Percentiles rank a stretch among this genome's conserved stretches.
Conservation (phyloP, 2,888 invertebrate species). For the Plagiodera versicolora region DNA sequence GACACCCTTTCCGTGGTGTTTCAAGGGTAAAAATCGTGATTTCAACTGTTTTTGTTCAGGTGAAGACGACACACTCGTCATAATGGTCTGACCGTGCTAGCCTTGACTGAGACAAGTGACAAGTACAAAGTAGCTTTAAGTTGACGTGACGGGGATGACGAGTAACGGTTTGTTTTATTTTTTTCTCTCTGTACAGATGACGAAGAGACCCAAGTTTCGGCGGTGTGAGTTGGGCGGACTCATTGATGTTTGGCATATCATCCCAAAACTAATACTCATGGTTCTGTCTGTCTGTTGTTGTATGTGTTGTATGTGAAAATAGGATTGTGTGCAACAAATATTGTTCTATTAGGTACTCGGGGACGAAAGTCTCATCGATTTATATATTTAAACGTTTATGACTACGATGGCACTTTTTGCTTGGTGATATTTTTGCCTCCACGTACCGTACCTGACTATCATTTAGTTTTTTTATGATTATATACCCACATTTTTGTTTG, state of each 20-base stretch:
- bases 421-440: slow-evolving; percentile 34
- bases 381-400: slow-evolving; percentile 4
- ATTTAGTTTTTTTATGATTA: slow-evolving; percentile 29
- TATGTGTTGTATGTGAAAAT: slow-evolving; percentile 36
- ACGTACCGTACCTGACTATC: slow-evolving; percentile 43
- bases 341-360: slow-evolving; percentile 44
- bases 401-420: not conserved
- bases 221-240: slow-evolving; percentile 53
- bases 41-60: slow-evolving; percentile 32
- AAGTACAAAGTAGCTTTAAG: slow-evolving; percentile 24
- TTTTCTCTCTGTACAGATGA: slow-evolving; percentile 63
- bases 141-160: not conserved
- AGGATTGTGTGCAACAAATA: slow-evolving; percentile 33
- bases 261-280: slow-evolving; percentile 37
- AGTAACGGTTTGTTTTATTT: slow-evolving; percentile 28
- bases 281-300: slow-evolving; percentile 38
- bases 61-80: slow-evolving; percentile 48
- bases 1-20: not conserved
- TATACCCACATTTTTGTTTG: slow-evolving; percentile 25
- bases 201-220: slow-evolving; percentile 68
- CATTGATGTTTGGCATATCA: slow-evolving; percentile 38
- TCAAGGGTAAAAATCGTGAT: not conserved
- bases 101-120: slow-evolving; percentile 25
- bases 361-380: slow-evolving; percentile 30
- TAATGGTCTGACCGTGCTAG: slow-evolving; percentile 47